Evolutionary conservation across 2,797 vertebrate genomes (phyloP).

Genomic region (Uromys caudimaculatus): DNA sequence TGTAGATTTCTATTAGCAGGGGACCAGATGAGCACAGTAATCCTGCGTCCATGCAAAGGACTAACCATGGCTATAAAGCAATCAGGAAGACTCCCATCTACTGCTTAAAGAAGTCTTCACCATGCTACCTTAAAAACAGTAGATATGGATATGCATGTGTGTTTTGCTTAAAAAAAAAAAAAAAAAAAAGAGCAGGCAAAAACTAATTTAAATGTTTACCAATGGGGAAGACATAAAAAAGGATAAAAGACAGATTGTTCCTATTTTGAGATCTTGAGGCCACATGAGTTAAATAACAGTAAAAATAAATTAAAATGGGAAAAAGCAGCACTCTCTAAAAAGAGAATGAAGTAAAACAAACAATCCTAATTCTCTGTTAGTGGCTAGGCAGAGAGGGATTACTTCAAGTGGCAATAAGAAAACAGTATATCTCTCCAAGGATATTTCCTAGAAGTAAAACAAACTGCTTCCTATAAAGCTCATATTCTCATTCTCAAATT

Average conservation of each 20-base stretch:
- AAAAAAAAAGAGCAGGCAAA: not conserved
- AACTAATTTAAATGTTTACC: not conserved
- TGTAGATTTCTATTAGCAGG: not conserved
- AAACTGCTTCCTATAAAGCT: not conserved
- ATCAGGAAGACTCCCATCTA: not conserved
- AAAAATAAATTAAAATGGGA: constrained; percentile 22
- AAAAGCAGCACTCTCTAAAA: constrained; percentile 14
- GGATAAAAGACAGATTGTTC: not conserved
- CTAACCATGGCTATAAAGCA: not conserved
- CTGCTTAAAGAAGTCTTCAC: not conserved
- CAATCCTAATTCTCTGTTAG: not conserved
- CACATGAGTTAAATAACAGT: not conserved
- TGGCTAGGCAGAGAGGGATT: constrained; percentile 20
- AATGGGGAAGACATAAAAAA: not conserved
- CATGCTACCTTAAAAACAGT: not conserved
- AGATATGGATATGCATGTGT: not conserved
- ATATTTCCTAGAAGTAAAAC: not conserved
- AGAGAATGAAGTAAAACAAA: constrained; percentile 36
- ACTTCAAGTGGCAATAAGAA: constrained; percentile 6
- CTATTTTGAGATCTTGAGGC: not conserved
- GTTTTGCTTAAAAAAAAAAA: not conserved
- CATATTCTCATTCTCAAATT: constrained; percentile 7
- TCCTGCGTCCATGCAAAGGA: not conserved
- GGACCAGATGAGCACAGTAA: not conserved
- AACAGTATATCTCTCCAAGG: not conserved